Base-by-base conservation (phyloP, 1,140 invertebrate species). In the Ganaspis sp. region DNA sequence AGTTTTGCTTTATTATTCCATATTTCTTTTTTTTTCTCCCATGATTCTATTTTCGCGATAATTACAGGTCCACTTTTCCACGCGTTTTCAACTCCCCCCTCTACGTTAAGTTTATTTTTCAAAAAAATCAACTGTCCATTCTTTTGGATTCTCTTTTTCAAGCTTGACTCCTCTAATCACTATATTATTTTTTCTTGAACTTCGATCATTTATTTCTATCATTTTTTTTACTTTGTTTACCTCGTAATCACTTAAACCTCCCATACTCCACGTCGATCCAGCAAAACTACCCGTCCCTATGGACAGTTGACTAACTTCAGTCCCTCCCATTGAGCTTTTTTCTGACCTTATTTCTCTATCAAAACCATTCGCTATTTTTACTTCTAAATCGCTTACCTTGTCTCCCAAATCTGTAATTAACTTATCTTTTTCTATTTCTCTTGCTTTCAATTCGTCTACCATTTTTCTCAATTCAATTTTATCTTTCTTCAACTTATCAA, bases 1-100 rank as follows among this genome's bases (percentile, higher is more conserved):
- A 69, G 53, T 15, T 21, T 40, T 9, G 34, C 8, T 29, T 74
- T 74, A 15, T 69, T 23, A 11, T 37, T 37, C 73, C 29, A 11
- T 12, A 69, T 74, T 42, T 69, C 21, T 42, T 40, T 42, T 45
- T 42, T 69, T 29, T 49, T 26, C 29, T n/a, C 23, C 45, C 45
- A 34, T 17, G 19, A 53, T 42, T 42, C 40, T 42, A 42, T 42
- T 42, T 11, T 42, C 8, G 40, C 40, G 15, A 42, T 42, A 42
- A 42, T 42, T 9, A 42, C 40, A 2, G 40, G 40, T 11, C 40
- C 40, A 42, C 40, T 42, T 42, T 42, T 42, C 40, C 40, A 42
- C 40, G 40, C 40, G 40, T 42, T 42, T 42, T 42, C 40, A 4
- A 42, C 40, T 42, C 40, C 40, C 40, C 40, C 40, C 9, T 4